Evolutionary conservation across 2,797 vertebrate genomes (phyloP).

Genomic region (Chiloscyllium punctatum): DNA sequence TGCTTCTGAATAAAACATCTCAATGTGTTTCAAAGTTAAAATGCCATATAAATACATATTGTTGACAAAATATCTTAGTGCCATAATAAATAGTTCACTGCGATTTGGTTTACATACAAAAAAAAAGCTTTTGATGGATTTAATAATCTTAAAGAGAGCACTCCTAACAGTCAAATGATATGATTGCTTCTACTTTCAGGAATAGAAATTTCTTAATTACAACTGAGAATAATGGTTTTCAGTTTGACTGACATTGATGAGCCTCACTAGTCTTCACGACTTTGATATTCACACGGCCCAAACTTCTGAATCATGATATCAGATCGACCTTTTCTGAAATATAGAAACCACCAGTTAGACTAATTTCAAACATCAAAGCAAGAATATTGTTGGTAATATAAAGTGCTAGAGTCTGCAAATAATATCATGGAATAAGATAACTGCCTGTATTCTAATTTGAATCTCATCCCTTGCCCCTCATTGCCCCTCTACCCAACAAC

Average conservation of each 20-base stretch:
- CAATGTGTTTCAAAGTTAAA: neutral
- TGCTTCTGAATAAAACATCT: neutral
- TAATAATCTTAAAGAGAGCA: neutral
- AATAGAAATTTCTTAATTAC: neutral
- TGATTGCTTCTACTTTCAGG: neutral
- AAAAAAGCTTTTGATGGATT: constrained; percentile 14
- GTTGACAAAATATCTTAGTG: neutral
- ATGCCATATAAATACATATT: neutral
- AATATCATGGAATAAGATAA: neutral
- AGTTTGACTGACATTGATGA: neutral
- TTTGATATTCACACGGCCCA: neutral
- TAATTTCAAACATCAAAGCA: neutral
- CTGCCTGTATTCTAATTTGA: neutral
- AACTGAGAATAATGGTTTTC: neutral
- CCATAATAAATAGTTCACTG: neutral
- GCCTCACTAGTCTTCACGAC: neutral
- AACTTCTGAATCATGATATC: constrained; percentile 25
- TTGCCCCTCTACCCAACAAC: neutral
- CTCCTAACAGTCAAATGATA: neutral
- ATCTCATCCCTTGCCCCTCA: neutral
- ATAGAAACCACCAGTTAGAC: neutral
- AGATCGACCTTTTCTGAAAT: neutral
- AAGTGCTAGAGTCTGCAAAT: neutral
- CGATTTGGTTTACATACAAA: constrained; percentile 16
- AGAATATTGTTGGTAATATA: neutral